Conservation (phyloP, 2,797 vertebrate genomes). For the Nannoperca australis region DNA sequence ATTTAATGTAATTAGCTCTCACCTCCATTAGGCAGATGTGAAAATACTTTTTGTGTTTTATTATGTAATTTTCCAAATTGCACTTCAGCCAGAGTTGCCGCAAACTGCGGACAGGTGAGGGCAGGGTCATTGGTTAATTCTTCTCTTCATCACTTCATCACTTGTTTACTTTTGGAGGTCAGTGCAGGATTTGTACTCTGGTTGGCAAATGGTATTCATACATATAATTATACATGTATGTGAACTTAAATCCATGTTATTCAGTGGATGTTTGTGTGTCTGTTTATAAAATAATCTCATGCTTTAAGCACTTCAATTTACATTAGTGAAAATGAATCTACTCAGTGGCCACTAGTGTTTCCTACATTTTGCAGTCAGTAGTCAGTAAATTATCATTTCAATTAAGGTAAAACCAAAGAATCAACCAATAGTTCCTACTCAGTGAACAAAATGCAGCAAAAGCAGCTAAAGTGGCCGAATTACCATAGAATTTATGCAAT, state of each 20-base stretch:
- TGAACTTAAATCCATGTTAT: conserved; percentile 8
- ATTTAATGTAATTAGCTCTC: conserved; percentile 90
- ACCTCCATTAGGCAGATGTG: conserved; percentile 86
- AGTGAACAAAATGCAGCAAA: conserved; percentile 14
- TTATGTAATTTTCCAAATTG: conserved; percentile 85
- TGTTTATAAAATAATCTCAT: conserved; percentile 4
- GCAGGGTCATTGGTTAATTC: conserved; percentile 73
- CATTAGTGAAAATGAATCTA: not conserved
- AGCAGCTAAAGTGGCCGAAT: not conserved
- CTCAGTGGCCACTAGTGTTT: conserved; percentile 9
- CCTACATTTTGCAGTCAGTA: not conserved
- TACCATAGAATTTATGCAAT: conserved; percentile 22
- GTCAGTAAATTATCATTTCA: conserved; percentile 3
- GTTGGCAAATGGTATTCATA: conserved; percentile 18
- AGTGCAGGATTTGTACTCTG: conserved; percentile 33
- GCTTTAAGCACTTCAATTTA: conserved; percentile 6
- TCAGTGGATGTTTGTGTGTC: conserved; percentile 2
- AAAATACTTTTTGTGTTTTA: conserved; percentile 86
- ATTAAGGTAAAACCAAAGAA: not conserved
- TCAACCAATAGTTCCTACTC: conserved; percentile 20
- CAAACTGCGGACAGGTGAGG: conserved; percentile 79
- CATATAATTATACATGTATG: not conserved
- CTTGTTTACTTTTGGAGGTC: conserved; percentile 65
- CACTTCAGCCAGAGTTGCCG: conserved; percentile 68
- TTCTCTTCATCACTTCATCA: conserved; percentile 60